Evolutionary conservation across 2,888 invertebrate genomes (phyloP).

Genomic region (Oasisia sp.): DNA sequence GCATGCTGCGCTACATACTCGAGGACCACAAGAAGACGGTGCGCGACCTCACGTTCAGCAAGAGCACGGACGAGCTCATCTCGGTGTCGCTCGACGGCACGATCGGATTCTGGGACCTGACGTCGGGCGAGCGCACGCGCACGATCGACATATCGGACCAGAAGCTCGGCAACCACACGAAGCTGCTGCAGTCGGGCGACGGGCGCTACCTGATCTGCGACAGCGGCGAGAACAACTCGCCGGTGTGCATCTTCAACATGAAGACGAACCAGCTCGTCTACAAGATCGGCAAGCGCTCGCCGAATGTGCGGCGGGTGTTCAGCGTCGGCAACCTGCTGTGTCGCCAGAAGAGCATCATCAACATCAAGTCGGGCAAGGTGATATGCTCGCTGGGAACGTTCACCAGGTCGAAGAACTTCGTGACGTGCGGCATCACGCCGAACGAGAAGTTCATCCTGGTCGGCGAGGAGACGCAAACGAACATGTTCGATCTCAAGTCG

Average conservation of each 20-base stretch:
- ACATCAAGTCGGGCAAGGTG: slow-evolving; percentile 38
- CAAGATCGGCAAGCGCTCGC: slow-evolving; percentile 35
- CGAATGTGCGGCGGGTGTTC: slow-evolving; percentile 38
- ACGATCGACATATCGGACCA: slow-evolving; percentile 37
- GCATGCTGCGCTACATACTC: slow-evolving; percentile 43
- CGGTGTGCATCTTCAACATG: slow-evolving; percentile 38
- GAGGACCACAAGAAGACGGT: slow-evolving; percentile 45
- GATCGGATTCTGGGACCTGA: slow-evolving; percentile 44
- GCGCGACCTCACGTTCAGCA: slow-evolving; percentile 42
- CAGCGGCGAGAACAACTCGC: slow-evolving; percentile 35
- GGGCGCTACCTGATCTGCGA: slow-evolving; percentile 42
- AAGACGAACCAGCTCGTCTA: slow-evolving; percentile 41
- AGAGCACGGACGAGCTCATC: slow-evolving; percentile 39
- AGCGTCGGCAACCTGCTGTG: slow-evolving; percentile 38
- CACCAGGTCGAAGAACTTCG: slow-evolving; percentile 37
- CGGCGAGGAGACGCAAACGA: slow-evolving; percentile 39
- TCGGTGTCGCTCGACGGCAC: slow-evolving; percentile 43
- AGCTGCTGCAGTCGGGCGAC: slow-evolving; percentile 39
- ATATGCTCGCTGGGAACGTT: slow-evolving; percentile 40
- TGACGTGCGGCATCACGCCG: slow-evolving; percentile 42
- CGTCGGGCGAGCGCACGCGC: slow-evolving; percentile 40
- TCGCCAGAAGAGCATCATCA: slow-evolving; percentile 44
- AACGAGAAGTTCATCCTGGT: slow-evolving; percentile 41
- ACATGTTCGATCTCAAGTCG: slow-evolving; percentile 39
- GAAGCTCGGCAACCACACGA: slow-evolving; percentile 34